Conservation (phyloP, 2,888 invertebrate genomes). For the Cosmia trapezina region DNA sequence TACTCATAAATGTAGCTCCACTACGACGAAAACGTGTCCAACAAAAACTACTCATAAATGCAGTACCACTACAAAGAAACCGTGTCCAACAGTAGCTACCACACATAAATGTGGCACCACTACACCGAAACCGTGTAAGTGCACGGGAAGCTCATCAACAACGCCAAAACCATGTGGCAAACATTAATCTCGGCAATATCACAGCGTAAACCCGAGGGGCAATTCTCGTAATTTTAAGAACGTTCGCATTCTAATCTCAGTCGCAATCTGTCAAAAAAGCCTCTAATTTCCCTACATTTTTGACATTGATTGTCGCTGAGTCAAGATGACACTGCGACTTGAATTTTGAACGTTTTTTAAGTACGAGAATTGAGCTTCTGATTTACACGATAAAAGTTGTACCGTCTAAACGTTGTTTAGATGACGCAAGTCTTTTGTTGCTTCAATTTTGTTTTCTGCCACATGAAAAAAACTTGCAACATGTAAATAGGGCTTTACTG, state of each 20-base stretch:
- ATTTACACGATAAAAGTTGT: too few relatives aligned
- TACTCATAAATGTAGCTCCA: not conserved
- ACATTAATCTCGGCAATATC: not conserved
- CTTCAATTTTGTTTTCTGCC: not conserved
- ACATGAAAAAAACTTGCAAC: not conserved
- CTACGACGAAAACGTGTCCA: too few relatives aligned
- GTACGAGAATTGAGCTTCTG: too few relatives aligned
- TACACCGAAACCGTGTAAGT: not conserved
- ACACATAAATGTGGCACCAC: not conserved
- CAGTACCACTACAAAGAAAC: not conserved
- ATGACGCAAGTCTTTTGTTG: not conserved
- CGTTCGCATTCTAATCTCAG: too few relatives aligned
- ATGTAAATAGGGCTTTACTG: not conserved
- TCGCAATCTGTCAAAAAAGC: too few relatives aligned
- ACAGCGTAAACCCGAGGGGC: not conserved
- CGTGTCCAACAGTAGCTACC: not conserved
- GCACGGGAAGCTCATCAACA: not conserved
- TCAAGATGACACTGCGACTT: too few relatives aligned
- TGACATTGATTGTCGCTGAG: too few relatives aligned
- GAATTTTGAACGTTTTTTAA: too few relatives aligned
- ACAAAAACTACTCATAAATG: not conserved
- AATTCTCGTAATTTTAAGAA: too few relatives aligned
- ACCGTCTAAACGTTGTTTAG: not conserved
- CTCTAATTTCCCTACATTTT: too few relatives aligned
- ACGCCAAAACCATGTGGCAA: not conserved